Conservation (phyloP, 2,797 vertebrate genomes). For the Sebastes aleutianus region DNA sequence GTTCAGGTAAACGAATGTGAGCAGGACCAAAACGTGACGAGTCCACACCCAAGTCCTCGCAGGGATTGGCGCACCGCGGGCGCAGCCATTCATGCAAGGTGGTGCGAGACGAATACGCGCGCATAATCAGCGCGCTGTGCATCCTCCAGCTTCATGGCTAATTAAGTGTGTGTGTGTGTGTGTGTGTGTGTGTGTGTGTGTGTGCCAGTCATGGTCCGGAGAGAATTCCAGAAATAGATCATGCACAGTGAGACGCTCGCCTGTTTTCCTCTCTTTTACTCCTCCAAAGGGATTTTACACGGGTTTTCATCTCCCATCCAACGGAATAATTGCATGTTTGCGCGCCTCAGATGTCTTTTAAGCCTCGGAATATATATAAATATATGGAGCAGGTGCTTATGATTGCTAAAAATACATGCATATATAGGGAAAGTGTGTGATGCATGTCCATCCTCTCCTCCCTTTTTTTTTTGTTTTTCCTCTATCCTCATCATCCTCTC, state of each 20-base stretch:
- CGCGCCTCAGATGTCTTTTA: conserved; percentile 39
- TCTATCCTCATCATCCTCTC: conserved; percentile 36
- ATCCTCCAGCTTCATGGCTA: conserved; percentile 64
- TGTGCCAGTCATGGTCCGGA: conserved; percentile 52
- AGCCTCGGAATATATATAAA: conserved; percentile 29
- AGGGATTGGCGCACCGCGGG: conserved; percentile 33
- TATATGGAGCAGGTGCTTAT: conserved; percentile 47
- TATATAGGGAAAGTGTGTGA: neutral
- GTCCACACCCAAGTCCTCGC: conserved; percentile 52
- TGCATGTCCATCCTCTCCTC: conserved; percentile 36
- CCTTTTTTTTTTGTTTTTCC: conserved; percentile 51
- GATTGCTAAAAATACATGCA: conserved; percentile 45
- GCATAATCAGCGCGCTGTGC: conserved; percentile 30
- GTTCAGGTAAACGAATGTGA: conserved; percentile 32
- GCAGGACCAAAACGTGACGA: conserved; percentile 21
- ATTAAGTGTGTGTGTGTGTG: conserved; percentile 60
- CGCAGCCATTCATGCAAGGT: conserved; percentile 45
- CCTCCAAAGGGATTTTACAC: conserved; percentile 70
- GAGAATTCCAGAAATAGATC: conserved; percentile 79
- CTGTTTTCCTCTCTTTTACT: conserved; percentile 65
- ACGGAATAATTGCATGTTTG: conserved; percentile 66
- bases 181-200: conserved; percentile 19
- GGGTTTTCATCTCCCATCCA: conserved; percentile 65
- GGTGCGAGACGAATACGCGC: conserved; percentile 48
- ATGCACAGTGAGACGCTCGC: conserved; percentile 58